Conservation (phyloP, 2,113 vertebrate genomes). For the Terrapene triunguis region DNA sequence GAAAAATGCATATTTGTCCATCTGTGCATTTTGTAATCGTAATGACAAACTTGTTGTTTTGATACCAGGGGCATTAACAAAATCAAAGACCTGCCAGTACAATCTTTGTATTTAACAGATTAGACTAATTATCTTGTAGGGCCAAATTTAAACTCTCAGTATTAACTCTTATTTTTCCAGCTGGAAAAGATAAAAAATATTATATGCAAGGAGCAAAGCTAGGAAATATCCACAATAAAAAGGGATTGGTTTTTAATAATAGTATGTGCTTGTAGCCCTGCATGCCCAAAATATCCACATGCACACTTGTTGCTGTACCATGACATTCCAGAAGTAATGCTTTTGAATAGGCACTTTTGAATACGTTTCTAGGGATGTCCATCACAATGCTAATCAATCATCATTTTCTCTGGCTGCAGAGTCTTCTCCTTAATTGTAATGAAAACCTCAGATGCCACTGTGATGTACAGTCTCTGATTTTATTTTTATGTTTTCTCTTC, state of each 20-base stretch:
- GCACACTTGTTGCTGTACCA: neutral
- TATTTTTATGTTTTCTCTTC: neutral
- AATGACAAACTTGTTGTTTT: conserved; percentile 64
- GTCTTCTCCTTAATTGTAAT: neutral
- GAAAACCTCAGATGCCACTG: neutral
- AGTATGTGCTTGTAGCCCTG: neutral
- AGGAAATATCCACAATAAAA: conserved; percentile 13
- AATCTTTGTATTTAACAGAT: conserved; percentile 59
- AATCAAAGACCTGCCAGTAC: conserved; percentile 58
- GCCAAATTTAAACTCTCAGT: conserved; percentile 59
- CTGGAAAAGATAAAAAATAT: conserved; percentile 35
- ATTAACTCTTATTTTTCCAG: conserved; percentile 65
- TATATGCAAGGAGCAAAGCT: conserved; percentile 3
- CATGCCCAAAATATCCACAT: neutral
- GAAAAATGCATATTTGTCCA: conserved; percentile 61
- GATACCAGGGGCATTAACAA: conserved; percentile 57
- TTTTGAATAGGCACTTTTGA: neutral
- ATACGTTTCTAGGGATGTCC: neutral
- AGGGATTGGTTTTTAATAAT: neutral
- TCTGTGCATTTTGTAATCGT: conserved; percentile 57
- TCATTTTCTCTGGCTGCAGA: neutral
- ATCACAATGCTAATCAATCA: neutral
- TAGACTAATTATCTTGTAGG: conserved; percentile 65
- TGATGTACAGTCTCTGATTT: neutral
- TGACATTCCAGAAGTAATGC: neutral